Conservation (phyloP, 2,888 invertebrate genomes). For the Mellilla xanthometata region DNA sequence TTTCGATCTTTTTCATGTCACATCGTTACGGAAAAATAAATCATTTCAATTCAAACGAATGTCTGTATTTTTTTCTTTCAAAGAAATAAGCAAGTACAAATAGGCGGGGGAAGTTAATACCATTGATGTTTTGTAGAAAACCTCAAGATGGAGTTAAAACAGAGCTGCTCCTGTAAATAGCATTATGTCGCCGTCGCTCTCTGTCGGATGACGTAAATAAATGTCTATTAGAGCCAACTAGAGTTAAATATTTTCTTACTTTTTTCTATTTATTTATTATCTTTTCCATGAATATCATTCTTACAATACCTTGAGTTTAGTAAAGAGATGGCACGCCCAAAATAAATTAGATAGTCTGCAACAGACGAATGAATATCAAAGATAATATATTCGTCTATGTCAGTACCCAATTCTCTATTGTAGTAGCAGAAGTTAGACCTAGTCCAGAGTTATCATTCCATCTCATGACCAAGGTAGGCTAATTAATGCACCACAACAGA, state of each 20-base stretch:
- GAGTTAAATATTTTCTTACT: slow-evolving; percentile 3
- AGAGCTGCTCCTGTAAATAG: slow-evolving; percentile 20
- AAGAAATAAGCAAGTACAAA: not conserved
- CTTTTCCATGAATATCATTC: slow-evolving; percentile 1
- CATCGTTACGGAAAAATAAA: slow-evolving; percentile 38
- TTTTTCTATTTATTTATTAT: slow-evolving; percentile 6
- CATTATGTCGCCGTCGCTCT: slow-evolving; percentile 17
- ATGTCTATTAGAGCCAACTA: slow-evolving; percentile 20
- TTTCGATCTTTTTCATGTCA: slow-evolving; percentile 39
- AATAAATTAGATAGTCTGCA: not conserved
- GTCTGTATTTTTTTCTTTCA: slow-evolving; percentile 5
- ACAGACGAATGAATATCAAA: no score
- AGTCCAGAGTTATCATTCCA: slow-evolving; percentile 26
- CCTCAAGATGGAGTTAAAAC: slow-evolving; percentile 6
- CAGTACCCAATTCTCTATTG: not conserved
- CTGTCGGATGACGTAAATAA: slow-evolving; percentile 29
- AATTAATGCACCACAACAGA: slow-evolving; percentile 43
- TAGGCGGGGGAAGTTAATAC: slow-evolving; percentile 7
- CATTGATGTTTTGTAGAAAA: slow-evolving; percentile 10
- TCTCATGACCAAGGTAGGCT: slow-evolving; percentile 27
- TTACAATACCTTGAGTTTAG: not conserved
- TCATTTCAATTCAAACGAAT: no score
- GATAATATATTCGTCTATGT: no score
- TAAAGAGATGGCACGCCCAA: not conserved
- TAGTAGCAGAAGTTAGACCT: not conserved